Conservation (phyloP, 2,797 vertebrate species). For the Parambassis ranga region DNA sequence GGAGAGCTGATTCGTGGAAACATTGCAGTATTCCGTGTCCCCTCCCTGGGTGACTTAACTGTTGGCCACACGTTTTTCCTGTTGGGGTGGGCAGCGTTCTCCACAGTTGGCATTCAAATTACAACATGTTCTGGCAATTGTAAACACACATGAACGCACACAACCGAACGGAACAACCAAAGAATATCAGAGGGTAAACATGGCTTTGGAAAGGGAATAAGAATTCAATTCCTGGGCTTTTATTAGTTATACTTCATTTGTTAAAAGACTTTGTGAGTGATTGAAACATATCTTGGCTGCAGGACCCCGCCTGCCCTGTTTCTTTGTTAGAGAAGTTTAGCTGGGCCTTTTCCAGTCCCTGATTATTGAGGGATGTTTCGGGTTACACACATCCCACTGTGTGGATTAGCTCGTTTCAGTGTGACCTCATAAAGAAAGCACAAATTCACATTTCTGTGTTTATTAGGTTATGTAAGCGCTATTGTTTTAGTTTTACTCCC, state of each 20-base stretch:
- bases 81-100: neutral
- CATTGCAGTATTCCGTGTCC: neutral
- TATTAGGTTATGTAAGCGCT: constrained; percentile 52
- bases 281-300: constrained; percentile 10
- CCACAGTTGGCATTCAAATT: neutral
- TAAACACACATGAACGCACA: neutral
- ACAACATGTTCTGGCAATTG: neutral
- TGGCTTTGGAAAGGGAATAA: neutral
- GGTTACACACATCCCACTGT: constrained; percentile 31
- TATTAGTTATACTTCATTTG: neutral
- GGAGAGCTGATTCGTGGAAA: constrained; percentile 10
- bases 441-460: constrained; percentile 48
- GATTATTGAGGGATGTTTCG: constrained; percentile 40
- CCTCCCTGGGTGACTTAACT: constrained; percentile 27
- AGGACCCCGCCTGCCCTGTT: neutral
- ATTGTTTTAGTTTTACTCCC: constrained; percentile 49
- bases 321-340: constrained; percentile 11
- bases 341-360: constrained; percentile 12
- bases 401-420: constrained; percentile 49
- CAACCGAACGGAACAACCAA: neutral
- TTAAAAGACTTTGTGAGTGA: constrained; percentile 12
- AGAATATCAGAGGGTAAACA: neutral
- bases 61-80: constrained; percentile 8
- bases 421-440: constrained; percentile 71
- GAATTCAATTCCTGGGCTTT: neutral